phyloP scores from a whole-genome alignment of 2,113 vertebrate genomes.

The Aviceda subcristata region DNA sequence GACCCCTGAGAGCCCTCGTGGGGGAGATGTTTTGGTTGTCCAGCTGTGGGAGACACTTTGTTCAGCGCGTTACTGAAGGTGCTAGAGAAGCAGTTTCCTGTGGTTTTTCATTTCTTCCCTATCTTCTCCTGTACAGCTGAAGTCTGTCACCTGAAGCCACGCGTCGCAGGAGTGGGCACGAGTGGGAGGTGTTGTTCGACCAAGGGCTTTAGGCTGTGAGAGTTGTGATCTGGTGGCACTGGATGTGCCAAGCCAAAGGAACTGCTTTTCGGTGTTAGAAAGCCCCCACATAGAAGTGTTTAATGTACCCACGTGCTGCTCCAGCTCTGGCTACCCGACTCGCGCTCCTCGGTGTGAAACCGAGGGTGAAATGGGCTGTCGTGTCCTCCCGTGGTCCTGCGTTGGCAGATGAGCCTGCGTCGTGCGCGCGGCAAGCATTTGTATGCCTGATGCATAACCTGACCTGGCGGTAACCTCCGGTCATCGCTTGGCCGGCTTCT shows the following conservation, averaged over 20 bases:
- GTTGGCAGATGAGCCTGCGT: not conserved
- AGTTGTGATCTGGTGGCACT: not conserved
- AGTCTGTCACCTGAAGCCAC: not conserved
- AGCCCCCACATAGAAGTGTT: not conserved
- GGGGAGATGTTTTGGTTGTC: not conserved
- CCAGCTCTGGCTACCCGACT: not conserved
- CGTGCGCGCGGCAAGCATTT: not conserved
- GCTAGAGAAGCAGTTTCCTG: not conserved
- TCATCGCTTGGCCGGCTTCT: not conserved
- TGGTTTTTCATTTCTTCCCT: rapidly evolving
- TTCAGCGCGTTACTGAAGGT: rapidly evolving
- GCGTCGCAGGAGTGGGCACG: rapidly evolving
- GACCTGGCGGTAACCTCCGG: not conserved
- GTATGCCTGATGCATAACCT: not conserved
- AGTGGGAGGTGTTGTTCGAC: not conserved
- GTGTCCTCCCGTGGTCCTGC: not conserved
- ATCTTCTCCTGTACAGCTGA: not conserved
- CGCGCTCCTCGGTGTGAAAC: rapidly evolving
- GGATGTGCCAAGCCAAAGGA: not conserved
- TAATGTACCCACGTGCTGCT: not conserved
- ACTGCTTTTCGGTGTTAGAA: not conserved
- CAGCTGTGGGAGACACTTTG: not conserved
- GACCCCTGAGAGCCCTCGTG: rapidly evolving
- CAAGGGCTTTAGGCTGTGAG: not conserved
- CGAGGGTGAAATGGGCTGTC: not conserved